These are phyloP conservation scores for Fukomys damarensis DNA, from an alignment of 2,113 vertebrate species.

Conservation along the genomic window DNA sequence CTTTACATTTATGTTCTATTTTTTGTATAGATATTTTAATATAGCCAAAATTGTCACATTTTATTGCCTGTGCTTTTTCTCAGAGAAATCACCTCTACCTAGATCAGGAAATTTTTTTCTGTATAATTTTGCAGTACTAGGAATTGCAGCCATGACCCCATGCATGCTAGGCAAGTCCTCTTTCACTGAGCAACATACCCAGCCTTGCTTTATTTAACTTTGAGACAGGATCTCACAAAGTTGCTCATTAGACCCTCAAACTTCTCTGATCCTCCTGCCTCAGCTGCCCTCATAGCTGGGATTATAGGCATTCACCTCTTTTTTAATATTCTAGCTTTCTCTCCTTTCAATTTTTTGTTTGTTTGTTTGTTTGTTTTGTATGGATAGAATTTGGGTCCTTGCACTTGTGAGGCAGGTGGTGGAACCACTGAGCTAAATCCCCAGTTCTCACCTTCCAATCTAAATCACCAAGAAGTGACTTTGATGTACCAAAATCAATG, in stretches of 20 bases:
- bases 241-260: neutral
- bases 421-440: too few relatives aligned
- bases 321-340: too few relatives aligned
- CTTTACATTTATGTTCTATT: neutral
- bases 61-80: slow-evolving; percentile 9
- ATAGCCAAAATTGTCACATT: neutral
- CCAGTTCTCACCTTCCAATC: neutral
- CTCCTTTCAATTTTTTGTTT: too few relatives aligned
- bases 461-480: slow-evolving; percentile 8
- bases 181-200: neutral
- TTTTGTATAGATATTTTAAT: slow-evolving; percentile 24
- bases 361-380: too few relatives aligned
- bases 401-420: too few relatives aligned
- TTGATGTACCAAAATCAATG: neutral
- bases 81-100: neutral
- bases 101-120: neutral
- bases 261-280: neutral
- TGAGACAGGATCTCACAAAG: neutral
- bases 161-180: neutral
- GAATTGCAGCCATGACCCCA: neutral
- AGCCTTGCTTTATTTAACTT: neutral
- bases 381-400: too few relatives aligned
- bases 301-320: neutral
- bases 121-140: neutral
- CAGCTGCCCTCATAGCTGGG: neutral